A percentile compares a stretch with the other conserved stretches of the same genome.
phyloP scores from a whole-genome alignment of 2,888 invertebrate species.

The Buathra laborator region DNA sequence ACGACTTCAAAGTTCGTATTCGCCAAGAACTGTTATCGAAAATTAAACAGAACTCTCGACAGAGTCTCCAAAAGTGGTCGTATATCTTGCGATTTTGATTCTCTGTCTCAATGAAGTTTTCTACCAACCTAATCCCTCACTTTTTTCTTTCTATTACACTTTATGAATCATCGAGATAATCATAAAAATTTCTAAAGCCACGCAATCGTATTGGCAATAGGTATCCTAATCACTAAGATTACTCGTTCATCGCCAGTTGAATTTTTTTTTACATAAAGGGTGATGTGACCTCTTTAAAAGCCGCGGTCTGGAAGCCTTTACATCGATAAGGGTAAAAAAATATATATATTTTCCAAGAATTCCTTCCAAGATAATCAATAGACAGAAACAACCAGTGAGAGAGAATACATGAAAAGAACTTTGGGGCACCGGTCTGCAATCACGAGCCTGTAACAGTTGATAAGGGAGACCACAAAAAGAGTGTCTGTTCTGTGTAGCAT shows the following conservation, averaged over 20 bases:
- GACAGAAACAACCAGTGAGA: neutral
- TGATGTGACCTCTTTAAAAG: neutral
- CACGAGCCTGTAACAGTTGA: slow-evolving; percentile 7
- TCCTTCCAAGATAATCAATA: neutral
- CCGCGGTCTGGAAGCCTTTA: neutral
- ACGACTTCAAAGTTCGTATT: neutral
- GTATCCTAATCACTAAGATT: no score
- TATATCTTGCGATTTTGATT: neutral
- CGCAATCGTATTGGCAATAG: neutral
- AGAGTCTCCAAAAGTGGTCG: neutral
- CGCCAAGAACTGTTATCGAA: neutral
- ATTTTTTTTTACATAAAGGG: neutral
- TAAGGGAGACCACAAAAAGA: slow-evolving; percentile 20
- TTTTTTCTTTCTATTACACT: neutral
- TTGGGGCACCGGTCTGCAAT: neutral
- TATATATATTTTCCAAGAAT: neutral
- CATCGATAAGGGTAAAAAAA: slow-evolving; percentile 11
- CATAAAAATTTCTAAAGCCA: neutral
- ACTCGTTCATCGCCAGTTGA: no score
- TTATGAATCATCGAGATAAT: neutral
- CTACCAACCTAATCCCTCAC: neutral
- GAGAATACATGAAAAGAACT: neutral
- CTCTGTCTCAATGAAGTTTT: neutral
- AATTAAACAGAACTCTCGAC: slow-evolving; percentile 1
- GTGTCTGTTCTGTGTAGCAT: slow-evolving; percentile 1